Evolutionary conservation across 2,888 invertebrate genomes (phyloP).

Genomic region (Taenaris catops): DNA sequence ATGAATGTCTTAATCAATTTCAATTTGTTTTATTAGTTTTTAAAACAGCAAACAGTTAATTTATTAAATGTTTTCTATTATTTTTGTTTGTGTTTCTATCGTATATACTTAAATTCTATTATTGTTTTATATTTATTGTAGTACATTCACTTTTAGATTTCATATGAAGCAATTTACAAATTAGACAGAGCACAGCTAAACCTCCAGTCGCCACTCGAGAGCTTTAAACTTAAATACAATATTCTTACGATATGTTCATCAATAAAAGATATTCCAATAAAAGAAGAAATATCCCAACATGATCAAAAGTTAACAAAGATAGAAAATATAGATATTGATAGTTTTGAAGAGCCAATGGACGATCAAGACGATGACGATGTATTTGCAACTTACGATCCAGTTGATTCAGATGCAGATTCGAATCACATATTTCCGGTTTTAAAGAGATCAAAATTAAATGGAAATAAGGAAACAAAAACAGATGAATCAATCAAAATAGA

Average conservation of each 20-base stretch:
- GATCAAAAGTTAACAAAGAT: slow-evolving; percentile 15
- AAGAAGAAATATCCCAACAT: slow-evolving; percentile 12
- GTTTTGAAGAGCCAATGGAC: slow-evolving; percentile 19
- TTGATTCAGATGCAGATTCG: slow-evolving; percentile 4
- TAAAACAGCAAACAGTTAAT: no score
- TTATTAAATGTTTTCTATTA: no score
- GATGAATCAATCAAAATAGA: slow-evolving; percentile 8
- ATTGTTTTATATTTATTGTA: slow-evolving; percentile 10
- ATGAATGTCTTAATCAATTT: no score
- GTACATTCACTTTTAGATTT: slow-evolving; percentile 29
- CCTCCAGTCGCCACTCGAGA: slow-evolving; percentile 35
- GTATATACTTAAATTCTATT: neutral
- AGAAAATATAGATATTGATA: slow-evolving; percentile 17
- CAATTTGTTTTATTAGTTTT: neutral
- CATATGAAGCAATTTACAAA: slow-evolving; percentile 46
- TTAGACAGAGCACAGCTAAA: slow-evolving; percentile 35
- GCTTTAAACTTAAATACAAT: slow-evolving; percentile 3
- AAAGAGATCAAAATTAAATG: slow-evolving; percentile 8
- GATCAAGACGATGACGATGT: slow-evolving; percentile 7
- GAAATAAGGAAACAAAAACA: slow-evolving; percentile 2
- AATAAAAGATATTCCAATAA: slow-evolving; percentile 2
- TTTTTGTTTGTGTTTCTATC: no score
- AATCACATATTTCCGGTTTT: slow-evolving; percentile 8
- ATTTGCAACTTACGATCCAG: slow-evolving; percentile 1
- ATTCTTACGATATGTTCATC: slow-evolving; percentile 5